A percentile compares a stretch with the other conserved stretches of the same genome.
Conservation (phyloP, 1,140 invertebrate genomes). For the Drosophila persimilis region DNA sequence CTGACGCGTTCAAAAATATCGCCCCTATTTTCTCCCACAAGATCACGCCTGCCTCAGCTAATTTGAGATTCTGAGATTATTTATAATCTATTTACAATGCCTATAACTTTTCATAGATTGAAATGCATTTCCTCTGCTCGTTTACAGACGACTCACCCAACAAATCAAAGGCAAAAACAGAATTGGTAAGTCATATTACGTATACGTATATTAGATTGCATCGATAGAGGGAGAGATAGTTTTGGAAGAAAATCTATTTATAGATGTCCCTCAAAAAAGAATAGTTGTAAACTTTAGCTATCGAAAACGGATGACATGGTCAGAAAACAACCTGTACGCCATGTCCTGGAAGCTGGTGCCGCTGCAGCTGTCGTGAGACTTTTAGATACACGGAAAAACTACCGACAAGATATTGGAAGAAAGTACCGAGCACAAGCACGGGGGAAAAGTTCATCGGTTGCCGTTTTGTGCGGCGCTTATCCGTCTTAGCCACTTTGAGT, state of each 20-base stretch:
- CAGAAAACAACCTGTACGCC: slow-evolving; percentile 32
- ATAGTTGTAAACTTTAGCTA: slow-evolving; percentile 44
- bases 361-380: slow-evolving; percentile 39
- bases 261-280: slow-evolving; percentile 43
- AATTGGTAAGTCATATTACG: slow-evolving; percentile 34
- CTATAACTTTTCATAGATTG: not conserved
- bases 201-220: slow-evolving; percentile 37
- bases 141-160: slow-evolving; percentile 1
- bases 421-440: too few relatives aligned
- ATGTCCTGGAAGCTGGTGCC: slow-evolving; percentile 6
- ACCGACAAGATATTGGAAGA: slow-evolving; percentile 16
- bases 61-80: too few relatives aligned
- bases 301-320: slow-evolving; percentile 32
- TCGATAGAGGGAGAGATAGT: slow-evolving; percentile 4
- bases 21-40: too few relatives aligned
- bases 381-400: slow-evolving; percentile 36
- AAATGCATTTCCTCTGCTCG: not conserved
- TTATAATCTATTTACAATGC: too few relatives aligned
- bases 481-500: slow-evolving; percentile 71
- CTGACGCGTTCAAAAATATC: slow-evolving; percentile 27
- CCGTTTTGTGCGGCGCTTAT: slow-evolving; percentile 67
- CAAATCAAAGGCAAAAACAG: not conserved
- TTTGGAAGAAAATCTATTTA: slow-evolving; percentile 30
- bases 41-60: too few relatives aligned
- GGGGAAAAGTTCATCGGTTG: slow-evolving; percentile 65